Percentiles rank a stretch among this genome's conserved stretches.
Evolutionary conservation across 2,797 vertebrate species (phyloP).

Genomic region (Halcyon badia): DNA sequence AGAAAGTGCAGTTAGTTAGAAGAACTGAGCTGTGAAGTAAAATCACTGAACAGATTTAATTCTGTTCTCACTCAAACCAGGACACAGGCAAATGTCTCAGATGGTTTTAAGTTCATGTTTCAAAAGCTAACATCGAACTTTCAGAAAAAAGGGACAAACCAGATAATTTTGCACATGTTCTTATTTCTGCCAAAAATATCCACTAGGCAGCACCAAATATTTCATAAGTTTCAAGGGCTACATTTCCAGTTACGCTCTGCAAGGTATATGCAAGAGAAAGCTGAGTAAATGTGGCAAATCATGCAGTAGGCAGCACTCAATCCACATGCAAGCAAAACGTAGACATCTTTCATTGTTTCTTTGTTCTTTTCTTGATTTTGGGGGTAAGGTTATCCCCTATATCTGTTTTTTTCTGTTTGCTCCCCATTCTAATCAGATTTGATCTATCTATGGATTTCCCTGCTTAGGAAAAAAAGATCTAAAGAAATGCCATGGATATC

Average conservation of each 20-base stretch:
- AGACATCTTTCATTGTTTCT: neutral
- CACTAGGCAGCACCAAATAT: neutral
- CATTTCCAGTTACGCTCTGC: neutral
- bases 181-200: neutral
- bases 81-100: neutral
- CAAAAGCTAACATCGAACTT: neutral
- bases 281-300: neutral
- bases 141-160: neutral
- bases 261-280: neutral
- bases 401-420: neutral
- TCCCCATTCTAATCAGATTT: neutral
- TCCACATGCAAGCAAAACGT: neutral
- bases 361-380: neutral
- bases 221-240: neutral
- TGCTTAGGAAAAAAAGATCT: neutral
- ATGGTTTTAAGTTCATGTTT: neutral
- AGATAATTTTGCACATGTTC: neutral
- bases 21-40: too few species aligned
- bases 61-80: too few species aligned
- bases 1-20: too few species aligned
- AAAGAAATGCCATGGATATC: neutral
- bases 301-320: neutral
- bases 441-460: neutral
- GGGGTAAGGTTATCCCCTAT: neutral
- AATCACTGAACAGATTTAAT: too few species aligned